Base-by-base conservation (phyloP, 2,888 invertebrate species). In the Actias luna region DNA sequence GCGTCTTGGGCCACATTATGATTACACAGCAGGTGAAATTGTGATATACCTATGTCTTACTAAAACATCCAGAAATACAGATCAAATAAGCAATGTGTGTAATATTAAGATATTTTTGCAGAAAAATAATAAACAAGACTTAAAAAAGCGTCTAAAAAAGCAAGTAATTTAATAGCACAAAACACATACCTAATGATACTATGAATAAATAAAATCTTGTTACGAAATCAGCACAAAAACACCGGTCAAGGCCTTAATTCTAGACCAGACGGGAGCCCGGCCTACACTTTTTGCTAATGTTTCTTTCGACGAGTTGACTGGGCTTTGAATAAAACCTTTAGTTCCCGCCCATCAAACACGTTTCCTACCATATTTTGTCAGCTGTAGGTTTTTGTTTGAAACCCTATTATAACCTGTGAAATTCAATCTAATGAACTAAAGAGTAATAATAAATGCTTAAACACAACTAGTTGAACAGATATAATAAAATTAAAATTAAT, bases 381-480 rank as follows among this genome's bases (percentile, higher is more conserved):
- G 52, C 31, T 58, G 18, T 58, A 59, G 46, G 35, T 62, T 59
- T 62, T 62, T 58, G 46, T 62, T 59, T 52, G 18, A 18, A 62
- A 62, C 33, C 35, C 27, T 59, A 62, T 59, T 7, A 5, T 55
- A 29, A 55, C 16, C 55, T 29, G 46, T 50, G 46, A 8, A 18
- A 42, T 42, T 18, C 5, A 42, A 18, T 42, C 18, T 18, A 18
- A 42, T 42, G n/a, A 18, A 2, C 42, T 5, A 10, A 12, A 22
- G 1, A 5, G 22, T 18, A 22, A 10, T 39, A 39, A 39, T 18
- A 46, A 8, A 22, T 46, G 22, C 22, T 46, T 46, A 39, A 14
- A 3, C n/a, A 39, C 39, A 39, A 5, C 5, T 5, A 16, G 7
- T 35, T 12, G 35, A 14, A 12, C 35, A 35, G n/a, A n/a, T n/a